A percentile compares a stretch with the other conserved stretches of the same genome.
Evolutionary conservation across 1,140 invertebrate species (phyloP).

Genomic region (Tyrophagus putrescentiae): DNA sequence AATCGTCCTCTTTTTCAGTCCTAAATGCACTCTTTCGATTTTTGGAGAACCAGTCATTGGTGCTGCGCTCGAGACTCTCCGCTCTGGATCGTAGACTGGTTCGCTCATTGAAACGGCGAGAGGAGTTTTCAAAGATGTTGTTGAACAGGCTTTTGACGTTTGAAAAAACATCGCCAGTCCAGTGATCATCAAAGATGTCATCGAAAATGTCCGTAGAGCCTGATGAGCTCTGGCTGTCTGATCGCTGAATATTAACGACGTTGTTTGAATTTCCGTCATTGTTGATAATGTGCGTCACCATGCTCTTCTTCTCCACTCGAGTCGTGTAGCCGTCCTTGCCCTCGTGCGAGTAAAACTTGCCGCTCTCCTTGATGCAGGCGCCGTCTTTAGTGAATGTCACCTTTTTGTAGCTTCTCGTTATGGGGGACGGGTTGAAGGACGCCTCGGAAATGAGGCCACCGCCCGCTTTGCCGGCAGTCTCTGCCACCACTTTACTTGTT

Average conservation of each 20-base stretch:
- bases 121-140: conserved; percentile 11
- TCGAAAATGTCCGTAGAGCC: conserved; percentile 30
- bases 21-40: neutral
- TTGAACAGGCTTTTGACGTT: conserved; percentile 10
- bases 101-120: neutral
- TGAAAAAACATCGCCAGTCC: conserved; percentile 28
- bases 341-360: conserved; percentile 28
- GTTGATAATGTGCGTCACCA: conserved; percentile 24
- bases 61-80: conserved; percentile 21
- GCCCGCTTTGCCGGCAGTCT: neutral
- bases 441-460: neutral
- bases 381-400: conserved; percentile 30
- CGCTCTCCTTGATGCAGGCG: conserved; percentile 28
- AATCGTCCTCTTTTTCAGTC: neutral
- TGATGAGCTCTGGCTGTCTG: conserved; percentile 28
- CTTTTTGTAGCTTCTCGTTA: conserved; percentile 29
- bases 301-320: conserved; percentile 29
- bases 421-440: conserved; percentile 23
- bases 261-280: neutral
- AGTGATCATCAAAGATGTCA: conserved; percentile 29
- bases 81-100: conserved; percentile 8
- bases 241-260: neutral
- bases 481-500: neutral
- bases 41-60: neutral
- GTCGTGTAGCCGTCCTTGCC: conserved; percentile 26